A percentile compares a stretch with the other conserved stretches of the same genome.
These are phyloP conservation scores for Leguminivora glycinivorella DNA, from an alignment of 1,140 invertebrate genomes.

Conservation along the genomic window DNA sequence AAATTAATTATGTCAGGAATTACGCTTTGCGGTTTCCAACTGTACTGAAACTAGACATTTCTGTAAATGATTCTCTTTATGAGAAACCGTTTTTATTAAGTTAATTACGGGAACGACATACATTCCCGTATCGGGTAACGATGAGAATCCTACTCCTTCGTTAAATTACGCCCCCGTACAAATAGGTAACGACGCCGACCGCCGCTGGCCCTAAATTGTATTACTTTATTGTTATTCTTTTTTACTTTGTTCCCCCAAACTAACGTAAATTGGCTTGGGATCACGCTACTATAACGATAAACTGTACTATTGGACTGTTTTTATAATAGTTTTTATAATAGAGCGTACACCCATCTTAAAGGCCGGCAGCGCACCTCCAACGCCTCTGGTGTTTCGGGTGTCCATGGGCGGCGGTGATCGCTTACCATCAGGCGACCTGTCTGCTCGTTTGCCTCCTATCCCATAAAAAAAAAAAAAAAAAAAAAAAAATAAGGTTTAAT, in stretches of 20 bases:
- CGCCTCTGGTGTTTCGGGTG: no score
- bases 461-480: no score
- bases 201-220: conserved; percentile 68
- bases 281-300: conserved; percentile 73
- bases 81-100: conserved; percentile 40
- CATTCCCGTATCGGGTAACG: conserved; percentile 50
- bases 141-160: conserved; percentile 64
- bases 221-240: conserved; percentile 77
- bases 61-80: not conserved
- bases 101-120: conserved; percentile 44
- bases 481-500: conserved; percentile 39
- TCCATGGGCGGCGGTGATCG: no score
- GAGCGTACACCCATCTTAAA: no score
- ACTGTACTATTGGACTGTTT: conserved; percentile 69
- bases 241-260: conserved; percentile 72
- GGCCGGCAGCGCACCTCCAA: no score
- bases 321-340: no score
- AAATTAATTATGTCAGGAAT: conserved; percentile 68
- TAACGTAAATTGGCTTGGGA: conserved; percentile 74
- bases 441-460: no score
- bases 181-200: conserved; percentile 67
- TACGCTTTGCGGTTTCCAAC: conserved; percentile 33
- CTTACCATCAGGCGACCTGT: no score
- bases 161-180: conserved; percentile 71
- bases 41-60: not conserved